phyloP scores from a whole-genome alignment of 2,888 invertebrate species.

The Synergus itoensis region DNA sequence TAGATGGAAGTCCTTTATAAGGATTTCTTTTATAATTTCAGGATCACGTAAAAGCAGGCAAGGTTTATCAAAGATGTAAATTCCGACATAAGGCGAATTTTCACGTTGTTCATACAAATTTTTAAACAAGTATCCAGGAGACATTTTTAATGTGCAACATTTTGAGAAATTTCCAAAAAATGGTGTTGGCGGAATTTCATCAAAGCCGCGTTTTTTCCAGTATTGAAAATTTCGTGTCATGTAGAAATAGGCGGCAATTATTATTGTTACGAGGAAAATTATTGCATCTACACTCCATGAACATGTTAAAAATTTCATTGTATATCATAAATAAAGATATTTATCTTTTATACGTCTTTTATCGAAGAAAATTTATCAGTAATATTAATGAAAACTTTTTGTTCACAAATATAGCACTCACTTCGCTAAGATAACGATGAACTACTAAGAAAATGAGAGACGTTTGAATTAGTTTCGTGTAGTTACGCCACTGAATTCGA shows the following conservation, averaged over 20 bases:
- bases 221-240: slow-evolving; percentile 18
- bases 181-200: background rate
- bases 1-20: slow-evolving; percentile 71
- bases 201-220: slow-evolving; percentile 20
- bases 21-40: too few relatives aligned
- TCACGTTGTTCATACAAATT: slow-evolving; percentile 44
- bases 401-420: too few relatives aligned
- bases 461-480: too few relatives aligned
- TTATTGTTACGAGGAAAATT: background rate
- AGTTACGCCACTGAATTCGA: too few relatives aligned
- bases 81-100: slow-evolving; percentile 73
- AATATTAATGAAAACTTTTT: too few relatives aligned
- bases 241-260: slow-evolving; percentile 12
- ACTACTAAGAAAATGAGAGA: too few relatives aligned
- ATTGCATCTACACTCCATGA: background rate
- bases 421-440: too few relatives aligned
- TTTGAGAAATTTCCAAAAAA: slow-evolving; percentile 18
- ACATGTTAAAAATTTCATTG: background rate
- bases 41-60: slow-evolving; percentile 67
- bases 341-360: too few relatives aligned
- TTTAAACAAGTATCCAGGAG: slow-evolving; percentile 68
- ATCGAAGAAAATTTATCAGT: background rate
- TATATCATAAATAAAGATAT: background rate
- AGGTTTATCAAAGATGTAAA: slow-evolving; percentile 70
- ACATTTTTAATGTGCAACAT: slow-evolving; percentile 25